Base-by-base conservation (phyloP, 2,888 invertebrate genomes). In the Saturnia japonica region DNA sequence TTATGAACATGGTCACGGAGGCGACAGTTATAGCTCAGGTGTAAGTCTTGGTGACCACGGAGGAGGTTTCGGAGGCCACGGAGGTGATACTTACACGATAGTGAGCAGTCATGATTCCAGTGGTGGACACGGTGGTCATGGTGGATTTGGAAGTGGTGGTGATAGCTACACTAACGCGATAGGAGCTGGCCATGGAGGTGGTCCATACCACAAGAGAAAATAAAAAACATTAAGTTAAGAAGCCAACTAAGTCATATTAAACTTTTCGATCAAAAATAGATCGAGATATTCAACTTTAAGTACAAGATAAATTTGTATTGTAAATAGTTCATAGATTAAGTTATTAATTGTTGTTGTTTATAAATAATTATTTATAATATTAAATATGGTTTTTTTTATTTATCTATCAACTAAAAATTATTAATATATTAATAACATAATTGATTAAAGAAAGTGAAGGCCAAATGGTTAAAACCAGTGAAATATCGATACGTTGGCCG, bases 181-280 rank as follows among this genome's bases (percentile, higher is more conserved):
- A 69, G 81, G 87, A 34, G 86, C 94, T 7, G 94, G 94, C 22
- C 93, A 94, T 74, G 94, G 94, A 0, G 94, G 94, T 22, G 94
- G 94, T 0, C 93, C 93, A 1, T 94, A 94, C 77, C 91, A 88
- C 74, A 85, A 86, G 79, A 84, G 85, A 74, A 87, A 88, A 76
- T 87, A 78, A 85, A 77, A 11, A 69, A 69, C 69, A 42, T 74
- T 68, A 75, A 75, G 72, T 78, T 74, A 78, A 71, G 76, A 80
- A 85, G 73, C 82, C 82, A 81, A 87, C 93, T 93, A 91, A 92
- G 93, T 93, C 93, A 93, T 88, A 89, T 40, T 84, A 78, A 76
- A 81, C 81, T 74, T 69, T 75, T 74, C 72, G 68, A 72, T 72
- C 72, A 76, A 76, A 77, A 78, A 73, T 73, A 73, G 78, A 81